Evolutionary conservation across 2,113 vertebrate species (phyloP).

Genomic region (Catharus minimus): DNA sequence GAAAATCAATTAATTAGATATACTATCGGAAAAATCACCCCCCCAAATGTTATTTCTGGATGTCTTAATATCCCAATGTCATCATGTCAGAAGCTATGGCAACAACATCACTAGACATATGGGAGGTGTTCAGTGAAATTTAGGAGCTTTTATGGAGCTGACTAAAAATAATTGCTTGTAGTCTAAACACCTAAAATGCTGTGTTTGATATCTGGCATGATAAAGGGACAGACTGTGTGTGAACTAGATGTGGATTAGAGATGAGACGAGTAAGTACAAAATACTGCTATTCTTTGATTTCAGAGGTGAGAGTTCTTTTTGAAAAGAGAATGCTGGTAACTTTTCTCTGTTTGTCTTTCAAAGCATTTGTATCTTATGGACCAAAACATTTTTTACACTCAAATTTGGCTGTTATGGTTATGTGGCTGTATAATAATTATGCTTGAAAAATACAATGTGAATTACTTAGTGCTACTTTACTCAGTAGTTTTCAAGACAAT

Average conservation of each 20-base stretch:
- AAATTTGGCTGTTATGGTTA: not conserved
- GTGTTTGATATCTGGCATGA: not conserved
- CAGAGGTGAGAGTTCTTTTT: not conserved
- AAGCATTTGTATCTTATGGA: not conserved
- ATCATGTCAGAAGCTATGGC: not conserved
- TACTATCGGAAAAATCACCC: not conserved
- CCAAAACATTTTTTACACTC: not conserved
- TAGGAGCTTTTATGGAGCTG: not conserved
- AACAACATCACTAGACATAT: not conserved
- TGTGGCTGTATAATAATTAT: not conserved
- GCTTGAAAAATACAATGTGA: not conserved
- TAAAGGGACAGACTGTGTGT: not conserved
- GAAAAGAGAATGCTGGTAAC: not conserved
- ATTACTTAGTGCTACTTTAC: not conserved
- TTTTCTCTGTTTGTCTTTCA: not conserved
- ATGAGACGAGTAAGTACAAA: not conserved
- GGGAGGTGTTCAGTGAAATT: not conserved
- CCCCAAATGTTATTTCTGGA: not conserved
- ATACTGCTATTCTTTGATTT: not conserved
- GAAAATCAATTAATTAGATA: not conserved
- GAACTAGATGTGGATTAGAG: not conserved
- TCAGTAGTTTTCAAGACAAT: not conserved
- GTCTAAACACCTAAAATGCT: not conserved
- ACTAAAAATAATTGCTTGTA: not conserved
- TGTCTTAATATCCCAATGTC: not conserved